Evolutionary conservation across 2,888 invertebrate species (phyloP), one percentile per base, ranked within the genome.

Genomic region (Hofmannophila pseudospretella): DNA sequence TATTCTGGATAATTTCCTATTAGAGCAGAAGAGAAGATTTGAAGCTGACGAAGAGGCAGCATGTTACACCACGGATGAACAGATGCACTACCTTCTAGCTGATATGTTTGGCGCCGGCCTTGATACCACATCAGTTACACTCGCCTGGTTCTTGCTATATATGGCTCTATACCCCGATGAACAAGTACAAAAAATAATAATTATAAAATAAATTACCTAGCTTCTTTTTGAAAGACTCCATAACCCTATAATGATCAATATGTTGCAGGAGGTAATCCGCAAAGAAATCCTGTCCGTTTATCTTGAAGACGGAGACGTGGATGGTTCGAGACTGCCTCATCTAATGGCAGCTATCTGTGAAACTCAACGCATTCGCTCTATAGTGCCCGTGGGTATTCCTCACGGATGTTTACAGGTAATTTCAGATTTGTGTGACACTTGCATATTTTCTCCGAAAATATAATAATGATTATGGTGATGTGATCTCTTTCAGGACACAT

Each of bases 21-120:
- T 77, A 10, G 93, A 93, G 60, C 90, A 90, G 51, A 88, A 86
- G 53, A 79, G 81, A 44, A 69, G 88, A 42, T 75, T 69, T 44
- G 75, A 68, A 33, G 74, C 50, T 34, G 62, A 67, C 1, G 82
- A 88, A 28, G 79, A 77, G 4, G 62, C 68, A 3, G 72, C 79
- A n/a, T 64, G 68, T 34, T 89, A 88, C 49, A 91, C 91, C 60
- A 90, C 84, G 9, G 88, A 90, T 48, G 87, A 89, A 36, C 96
- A 96, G 62, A 79, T 95, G 58, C 76, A 90, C 49, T 94, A 92
- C 67, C 80, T 96, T 16, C 65, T 96, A 41, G 93, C 93, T 2
- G 96, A 96, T 71, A 82, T 96, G 60, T 94, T 94, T 60, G 95
- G 96, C 0, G 96, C 96, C 8, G 95, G 95, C 3, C 88, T 95